Evolutionary conservation across 2,113 vertebrate genomes (phyloP), one percentile per base, ranked within the genome.

Genomic region (Cyanocitta stelleri): DNA sequence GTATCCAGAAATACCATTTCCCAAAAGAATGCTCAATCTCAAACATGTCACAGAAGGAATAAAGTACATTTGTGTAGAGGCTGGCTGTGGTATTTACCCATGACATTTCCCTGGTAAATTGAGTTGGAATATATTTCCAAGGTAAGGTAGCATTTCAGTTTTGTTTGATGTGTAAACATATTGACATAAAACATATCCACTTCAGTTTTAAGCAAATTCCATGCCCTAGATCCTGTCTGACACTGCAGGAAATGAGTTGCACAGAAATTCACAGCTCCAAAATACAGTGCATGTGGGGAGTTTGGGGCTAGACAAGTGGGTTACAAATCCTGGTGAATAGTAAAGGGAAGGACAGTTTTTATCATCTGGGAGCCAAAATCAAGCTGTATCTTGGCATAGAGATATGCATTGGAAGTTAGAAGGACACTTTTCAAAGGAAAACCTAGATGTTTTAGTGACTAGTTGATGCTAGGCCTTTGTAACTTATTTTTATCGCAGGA

Each of bases 121-220:
- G 93, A 96, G 91, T 59, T 81, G 62, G 44, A 89, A 89, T 91
- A 56, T 86, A 68, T 92, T 90, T 86, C 67, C 56, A 51, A 74
- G 49, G 68, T 49, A 72, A 75, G 95, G 49, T 89, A 86, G 22
- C 16, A 72, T 95, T 95, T 92, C 68, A 30, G 20, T 56, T 88
- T 81, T 86, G 67, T 94, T 93, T 87, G 48, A 71, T 90, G 11
- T 93, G 76, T 63, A 93, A 94, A 94, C 64, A 90, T 88, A 61
- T 41, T 89, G 83, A 79, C 76, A 86, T 44, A 84, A 93, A 95
- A 86, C 90, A 87, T 3, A 77, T 3, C 37, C 33, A n/a, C 43
- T 63, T 67, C 19, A 33, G 20, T 41, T 74, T 83, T 49, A 63
- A 86, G 17, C 24, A 46, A 30, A 46, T 64, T 46, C 62, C 48